A percentile compares a stretch with the other conserved stretches of the same genome.
Evolutionary conservation across 2,797 vertebrate genomes (phyloP).

Genomic region (Pangasius krempfi): DNA sequence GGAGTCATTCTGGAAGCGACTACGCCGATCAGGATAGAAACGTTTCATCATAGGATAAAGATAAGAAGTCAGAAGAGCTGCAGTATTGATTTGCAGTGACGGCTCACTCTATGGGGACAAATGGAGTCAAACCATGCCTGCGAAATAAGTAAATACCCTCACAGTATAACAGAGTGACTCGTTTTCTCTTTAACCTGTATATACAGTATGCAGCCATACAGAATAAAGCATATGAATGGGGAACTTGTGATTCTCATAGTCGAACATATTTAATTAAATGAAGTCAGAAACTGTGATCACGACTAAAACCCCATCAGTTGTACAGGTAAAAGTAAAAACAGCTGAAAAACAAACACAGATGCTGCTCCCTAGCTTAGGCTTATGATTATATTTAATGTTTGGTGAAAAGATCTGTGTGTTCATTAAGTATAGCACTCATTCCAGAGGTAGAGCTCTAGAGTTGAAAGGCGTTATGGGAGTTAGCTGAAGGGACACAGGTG

Average conservation of each 20-base stretch:
- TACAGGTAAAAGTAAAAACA: neutral
- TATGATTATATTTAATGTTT: neutral
- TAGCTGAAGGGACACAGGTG: constrained; percentile 27
- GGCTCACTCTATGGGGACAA: neutral
- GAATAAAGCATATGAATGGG: neutral
- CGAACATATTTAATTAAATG: neutral
- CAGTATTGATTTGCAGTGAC: constrained; percentile 6
- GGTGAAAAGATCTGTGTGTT: neutral
- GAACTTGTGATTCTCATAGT: neutral
- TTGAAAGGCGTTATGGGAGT: neutral
- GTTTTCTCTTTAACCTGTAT: neutral
- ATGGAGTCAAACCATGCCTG: neutral
- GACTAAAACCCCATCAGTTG: neutral
- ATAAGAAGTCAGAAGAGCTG: neutral
- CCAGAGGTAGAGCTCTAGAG: neutral
- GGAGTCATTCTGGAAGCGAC: neutral
- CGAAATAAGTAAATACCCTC: neutral
- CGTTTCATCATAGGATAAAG: neutral
- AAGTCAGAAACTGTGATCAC: neutral
- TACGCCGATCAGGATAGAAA: neutral
- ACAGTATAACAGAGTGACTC: neutral
- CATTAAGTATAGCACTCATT: neutral
- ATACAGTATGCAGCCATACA: neutral
- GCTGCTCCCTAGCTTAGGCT: neutral
- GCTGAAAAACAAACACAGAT: neutral